Percentiles rank a stretch among this genome's conserved stretches.
Conservation (phyloP, 2,797 vertebrate genomes). For the Gymnoscopelus microlampas region DNA sequence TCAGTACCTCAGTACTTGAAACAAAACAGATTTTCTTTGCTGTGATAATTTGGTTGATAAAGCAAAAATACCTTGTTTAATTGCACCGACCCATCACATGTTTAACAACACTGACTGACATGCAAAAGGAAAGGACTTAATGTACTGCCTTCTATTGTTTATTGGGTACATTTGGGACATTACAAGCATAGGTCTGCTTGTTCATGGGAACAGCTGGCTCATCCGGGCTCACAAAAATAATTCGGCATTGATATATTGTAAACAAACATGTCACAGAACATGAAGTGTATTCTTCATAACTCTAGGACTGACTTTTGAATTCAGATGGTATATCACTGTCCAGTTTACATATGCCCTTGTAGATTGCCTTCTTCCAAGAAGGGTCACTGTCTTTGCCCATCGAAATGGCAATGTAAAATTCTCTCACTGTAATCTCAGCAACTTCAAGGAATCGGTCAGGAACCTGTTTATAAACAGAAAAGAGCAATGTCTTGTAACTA, state of each 20-base stretch:
- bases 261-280: slow-evolving; percentile 19
- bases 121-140: neutral
- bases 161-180: neutral
- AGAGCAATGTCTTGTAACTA: neutral
- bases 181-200: neutral
- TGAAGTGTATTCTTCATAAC: neutral
- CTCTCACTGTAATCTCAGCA: slow-evolving; percentile 86
- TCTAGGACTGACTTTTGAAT: slow-evolving; percentile 79
- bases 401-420: slow-evolving; percentile 89
- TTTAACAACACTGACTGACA: neutral
- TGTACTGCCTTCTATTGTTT: neutral
- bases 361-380: slow-evolving; percentile 96
- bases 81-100: neutral
- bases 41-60: slow-evolving; percentile 29
- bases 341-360: slow-evolving; percentile 95
- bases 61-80: slow-evolving; percentile 40
- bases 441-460: slow-evolving; percentile 89
- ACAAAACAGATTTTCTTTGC: slow-evolving; percentile 42
- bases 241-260: slow-evolving; percentile 40
- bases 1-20: neutral
- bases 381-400: slow-evolving; percentile 86
- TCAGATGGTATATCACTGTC: slow-evolving; percentile 87
- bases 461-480: slow-evolving; percentile 79
- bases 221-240: neutral
- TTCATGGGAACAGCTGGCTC: neutral